Base-by-base conservation (phyloP, 2,797 vertebrate species). In the Corythornis leucogaster region DNA sequence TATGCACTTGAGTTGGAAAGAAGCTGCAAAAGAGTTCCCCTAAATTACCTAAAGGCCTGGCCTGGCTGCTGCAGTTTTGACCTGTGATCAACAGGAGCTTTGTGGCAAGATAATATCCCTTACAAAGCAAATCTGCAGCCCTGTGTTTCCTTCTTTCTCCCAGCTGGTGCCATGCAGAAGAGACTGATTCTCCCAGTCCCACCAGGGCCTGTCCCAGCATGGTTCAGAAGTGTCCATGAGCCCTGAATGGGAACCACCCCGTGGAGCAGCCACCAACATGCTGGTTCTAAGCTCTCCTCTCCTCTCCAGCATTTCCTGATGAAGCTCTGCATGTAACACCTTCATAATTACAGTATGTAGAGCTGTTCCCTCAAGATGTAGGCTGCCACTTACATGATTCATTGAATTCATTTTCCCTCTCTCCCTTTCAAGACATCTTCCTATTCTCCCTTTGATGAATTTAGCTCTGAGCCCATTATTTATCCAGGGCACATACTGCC, bases 391-490 rank as follows among this genome's bases (percentile, higher is more conserved):
- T 94, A 87, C 48, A 70, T 83, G 69, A 93, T 92, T 95, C 87
- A 91, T 85, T 1, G 35, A 79, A 92, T 95, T 96, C 11, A 85
- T 95, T 96, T 95, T 92, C 51, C 63, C 51, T 85, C 71, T 93
- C 63, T 90, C 17, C 51, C 66, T 96, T 90, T 91, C 25, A 91
- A 96, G 93, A 70, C 53, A 81, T 68, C 57, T 95, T 86, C 31
- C 88, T 88, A 1, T 76, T 79, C 73, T 87, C 8, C 30, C 43
- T 90, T 85, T 94, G 91, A 92, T 46, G 71, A 87, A 89, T 91
- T 74, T 54, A 74, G 43, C 66, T 45, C 55, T 45, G 45, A 87
- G 53, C 33, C 24, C 30, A 33, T 96, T 92, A 92, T 85, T 90
- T 91, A 83, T 46, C 89, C 25, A 38, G 25, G 85, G 24, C 92